phyloP scores from a whole-genome alignment of 53 echinoderm and acorn worm species.

The Echinometra lucunter region DNA sequence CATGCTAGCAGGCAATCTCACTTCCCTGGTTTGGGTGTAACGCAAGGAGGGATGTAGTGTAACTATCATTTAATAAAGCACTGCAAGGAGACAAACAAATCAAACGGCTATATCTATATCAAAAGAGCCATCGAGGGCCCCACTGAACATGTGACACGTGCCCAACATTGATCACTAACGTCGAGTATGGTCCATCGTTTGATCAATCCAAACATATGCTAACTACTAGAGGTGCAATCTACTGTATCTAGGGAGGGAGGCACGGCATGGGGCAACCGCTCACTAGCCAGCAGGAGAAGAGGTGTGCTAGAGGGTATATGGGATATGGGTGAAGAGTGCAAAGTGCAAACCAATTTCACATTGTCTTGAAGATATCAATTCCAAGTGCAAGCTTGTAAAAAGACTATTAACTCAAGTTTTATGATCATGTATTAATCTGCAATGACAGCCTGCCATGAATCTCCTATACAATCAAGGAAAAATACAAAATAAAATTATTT shows the following conservation, averaged over 20 bases:
- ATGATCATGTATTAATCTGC: too few species aligned
- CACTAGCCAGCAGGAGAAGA: not conserved
- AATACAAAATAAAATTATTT: too few species aligned
- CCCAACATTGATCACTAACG: not conserved
- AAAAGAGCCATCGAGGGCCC: not conserved
- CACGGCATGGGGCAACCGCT: not conserved
- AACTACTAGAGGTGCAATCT: not conserved
- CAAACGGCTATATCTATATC: not conserved
- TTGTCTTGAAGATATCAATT: not conserved
- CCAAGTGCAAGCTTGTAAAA: not conserved
- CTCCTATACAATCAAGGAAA: too few species aligned
- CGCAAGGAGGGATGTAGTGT: too few species aligned
- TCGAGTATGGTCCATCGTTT: not conserved
- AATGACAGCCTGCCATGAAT: too few species aligned
- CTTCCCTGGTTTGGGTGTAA: too few species aligned
- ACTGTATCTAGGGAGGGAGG: not conserved
- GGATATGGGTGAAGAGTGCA: too few species aligned
- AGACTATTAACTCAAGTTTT: not conserved
- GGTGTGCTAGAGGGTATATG: not conserved
- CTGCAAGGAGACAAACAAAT: not conserved
- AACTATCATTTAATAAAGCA: not conserved
- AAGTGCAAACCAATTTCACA: not conserved
- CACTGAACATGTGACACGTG: not conserved
- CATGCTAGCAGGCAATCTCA: not conserved
- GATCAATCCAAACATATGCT: slow-evolving; percentile 15